These are phyloP conservation scores for Aphelenchoides fujianensis DNA, from an alignment of 1,140 invertebrate species.

Conservation along the genomic window DNA sequence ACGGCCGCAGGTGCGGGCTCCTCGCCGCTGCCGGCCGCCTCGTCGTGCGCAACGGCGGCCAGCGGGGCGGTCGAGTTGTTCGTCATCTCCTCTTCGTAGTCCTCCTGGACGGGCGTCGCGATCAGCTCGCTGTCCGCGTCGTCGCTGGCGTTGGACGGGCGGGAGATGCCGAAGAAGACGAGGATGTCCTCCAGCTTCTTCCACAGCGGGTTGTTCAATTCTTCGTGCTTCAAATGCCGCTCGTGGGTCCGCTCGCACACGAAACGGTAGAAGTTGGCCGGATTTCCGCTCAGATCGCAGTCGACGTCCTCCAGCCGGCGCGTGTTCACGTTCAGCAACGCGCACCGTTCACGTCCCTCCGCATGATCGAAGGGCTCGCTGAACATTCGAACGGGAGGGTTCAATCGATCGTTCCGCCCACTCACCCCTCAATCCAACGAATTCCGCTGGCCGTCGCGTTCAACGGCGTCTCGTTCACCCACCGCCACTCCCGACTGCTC, in stretches of 20 bases:
- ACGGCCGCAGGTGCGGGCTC: neutral
- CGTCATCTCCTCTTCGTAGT: conserved; percentile 40
- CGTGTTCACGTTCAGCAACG: conserved; percentile 38
- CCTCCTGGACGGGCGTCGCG: conserved; percentile 29
- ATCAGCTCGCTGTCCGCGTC: conserved; percentile 6
- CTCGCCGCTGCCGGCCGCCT: neutral
- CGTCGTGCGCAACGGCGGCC: neutral
- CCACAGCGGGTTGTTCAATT: conserved; percentile 49
- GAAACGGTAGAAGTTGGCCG: conserved; percentile 35
- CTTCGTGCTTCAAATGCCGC: conserved; percentile 50
- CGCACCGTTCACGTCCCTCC: conserved; percentile 43
- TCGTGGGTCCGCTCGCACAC: conserved; percentile 45
- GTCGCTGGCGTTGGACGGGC: conserved; percentile 1
- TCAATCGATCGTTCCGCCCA: no score
- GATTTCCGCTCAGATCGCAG: conserved; percentile 36
- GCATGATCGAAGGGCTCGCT: conserved; percentile 50
- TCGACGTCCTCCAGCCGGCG: conserved; percentile 41
- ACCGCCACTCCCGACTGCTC: conserved; percentile 34
- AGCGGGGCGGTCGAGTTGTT: neutral
- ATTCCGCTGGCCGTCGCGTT: conserved; percentile 10
- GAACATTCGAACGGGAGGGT: no score
- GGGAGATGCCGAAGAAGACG: conserved; percentile 43
- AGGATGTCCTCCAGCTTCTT: conserved; percentile 54
- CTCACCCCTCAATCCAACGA: neutral
- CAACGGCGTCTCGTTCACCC: conserved; percentile 35